Evolutionary conservation across 2,888 invertebrate genomes (phyloP).

Genomic region (Drosophila emarginata): DNA sequence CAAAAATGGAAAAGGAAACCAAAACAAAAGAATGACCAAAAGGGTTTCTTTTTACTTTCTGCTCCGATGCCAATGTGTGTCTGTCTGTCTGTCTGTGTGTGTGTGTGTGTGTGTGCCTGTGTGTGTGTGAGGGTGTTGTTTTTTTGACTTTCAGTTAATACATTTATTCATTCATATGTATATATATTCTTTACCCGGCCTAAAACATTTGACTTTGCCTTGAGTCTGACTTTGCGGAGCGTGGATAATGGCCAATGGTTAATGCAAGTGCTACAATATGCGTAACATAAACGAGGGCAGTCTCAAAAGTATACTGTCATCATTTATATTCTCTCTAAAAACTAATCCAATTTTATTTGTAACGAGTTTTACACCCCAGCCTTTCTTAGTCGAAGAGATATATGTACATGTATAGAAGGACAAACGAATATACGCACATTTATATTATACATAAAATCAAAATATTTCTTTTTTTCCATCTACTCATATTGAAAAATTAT

Average conservation of each 20-base stretch:
- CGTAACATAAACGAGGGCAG: neutral
- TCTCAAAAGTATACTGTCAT: neutral
- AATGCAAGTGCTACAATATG: too few relatives aligned
- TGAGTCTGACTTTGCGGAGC: neutral
- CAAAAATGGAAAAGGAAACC: neutral
- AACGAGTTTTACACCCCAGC: too few relatives aligned
- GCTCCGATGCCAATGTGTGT: constrained; percentile 48
- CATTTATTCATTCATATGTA: neutral
- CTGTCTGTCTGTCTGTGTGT: too few relatives aligned
- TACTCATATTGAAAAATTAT: too few relatives aligned
- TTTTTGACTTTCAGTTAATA: neutral
- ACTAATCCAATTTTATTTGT: too few relatives aligned
- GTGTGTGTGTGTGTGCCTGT: neutral
- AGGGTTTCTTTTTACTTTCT: constrained; percentile 59
- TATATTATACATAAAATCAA: neutral
- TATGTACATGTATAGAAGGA: too few relatives aligned
- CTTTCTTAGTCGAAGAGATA: too few relatives aligned
- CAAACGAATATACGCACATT: neutral
- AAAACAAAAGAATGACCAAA: constrained; percentile 53
- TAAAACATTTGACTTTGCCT: neutral
- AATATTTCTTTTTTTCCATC: too few relatives aligned
- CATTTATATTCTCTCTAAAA: too few relatives aligned
- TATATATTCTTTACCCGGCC: neutral
- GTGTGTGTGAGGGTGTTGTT: neutral
- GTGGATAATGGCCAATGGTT: neutral